A percentile compares a stretch with the other conserved stretches of the same genome.
phyloP scores from a whole-genome alignment of 2,888 invertebrate genomes.

The Cephus rjabovi region DNA sequence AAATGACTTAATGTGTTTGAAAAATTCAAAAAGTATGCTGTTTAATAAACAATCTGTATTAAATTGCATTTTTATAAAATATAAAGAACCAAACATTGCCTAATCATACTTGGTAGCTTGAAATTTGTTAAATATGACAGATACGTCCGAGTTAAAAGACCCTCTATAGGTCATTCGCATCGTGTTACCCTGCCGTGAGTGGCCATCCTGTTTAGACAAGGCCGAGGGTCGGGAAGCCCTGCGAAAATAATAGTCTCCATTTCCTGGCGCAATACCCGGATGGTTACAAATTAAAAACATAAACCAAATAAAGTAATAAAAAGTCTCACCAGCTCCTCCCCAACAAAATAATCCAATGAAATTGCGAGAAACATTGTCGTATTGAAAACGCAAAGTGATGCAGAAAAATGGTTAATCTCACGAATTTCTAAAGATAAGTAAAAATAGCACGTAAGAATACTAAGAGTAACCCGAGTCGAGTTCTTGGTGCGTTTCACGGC shows the following conservation, averaged over 20 bases:
- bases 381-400: neutral
- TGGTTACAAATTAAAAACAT: neutral
- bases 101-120: neutral
- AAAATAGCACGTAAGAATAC: neutral
- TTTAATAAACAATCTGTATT: too few species aligned
- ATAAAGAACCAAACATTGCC: neutral
- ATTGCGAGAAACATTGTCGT: neutral
- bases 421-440: neutral
- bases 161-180: neutral
- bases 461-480: slow-evolving; percentile 20
- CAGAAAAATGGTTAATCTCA: neutral
- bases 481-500: slow-evolving; percentile 25
- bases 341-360: neutral
- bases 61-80: too few species aligned
- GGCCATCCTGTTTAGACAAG: neutral
- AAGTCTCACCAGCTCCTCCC: neutral
- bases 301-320: neutral
- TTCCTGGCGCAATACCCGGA: neutral
- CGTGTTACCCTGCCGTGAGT: neutral
- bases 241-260: neutral
- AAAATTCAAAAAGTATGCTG: neutral
- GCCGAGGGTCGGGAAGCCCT: neutral
- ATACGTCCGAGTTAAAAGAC: neutral
- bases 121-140: neutral
- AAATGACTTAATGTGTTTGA: neutral